These are phyloP conservation scores for Catostylus mosaicus DNA, from an alignment of 30 jellyfish, hydroid and myxozoan genomes.

Conservation along the genomic window DNA sequence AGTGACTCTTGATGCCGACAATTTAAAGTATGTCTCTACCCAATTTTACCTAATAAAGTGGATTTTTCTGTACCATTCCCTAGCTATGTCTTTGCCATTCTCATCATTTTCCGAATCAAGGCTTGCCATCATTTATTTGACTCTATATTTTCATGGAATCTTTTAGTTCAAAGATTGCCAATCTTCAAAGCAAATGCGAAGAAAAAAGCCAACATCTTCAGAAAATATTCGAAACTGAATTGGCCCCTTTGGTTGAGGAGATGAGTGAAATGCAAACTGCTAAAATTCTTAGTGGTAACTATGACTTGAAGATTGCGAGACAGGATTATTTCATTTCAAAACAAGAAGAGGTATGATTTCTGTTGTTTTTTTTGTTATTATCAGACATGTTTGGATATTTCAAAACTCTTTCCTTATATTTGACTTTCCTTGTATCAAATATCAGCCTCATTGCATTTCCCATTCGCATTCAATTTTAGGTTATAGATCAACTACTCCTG, in stretches of 20 bases:
- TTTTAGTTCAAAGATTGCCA: constrained; percentile 18
- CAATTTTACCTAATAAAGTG: too few species aligned
- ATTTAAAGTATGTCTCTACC: constrained; percentile 13
- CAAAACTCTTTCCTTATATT: too few species aligned
- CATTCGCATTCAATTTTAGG: constrained; percentile 61
- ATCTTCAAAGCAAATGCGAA: constrained; percentile 51
- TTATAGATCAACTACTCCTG: constrained; percentile 78
- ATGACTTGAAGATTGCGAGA: constrained; percentile 87
- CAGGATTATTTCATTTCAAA: constrained; percentile 90
- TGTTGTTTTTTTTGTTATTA: too few species aligned
- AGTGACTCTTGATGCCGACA: constrained; percentile 14
- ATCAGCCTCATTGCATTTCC: neutral
- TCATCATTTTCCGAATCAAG: too few species aligned
- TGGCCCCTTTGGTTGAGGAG: constrained; percentile 71
- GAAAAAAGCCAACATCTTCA: constrained; percentile 48
- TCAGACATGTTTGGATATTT: too few species aligned
- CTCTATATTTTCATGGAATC: too few species aligned
- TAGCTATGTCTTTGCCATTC: too few species aligned
- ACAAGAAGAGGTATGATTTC: constrained; percentile 75
- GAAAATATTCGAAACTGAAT: constrained; percentile 40
- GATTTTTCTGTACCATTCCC: too few species aligned
- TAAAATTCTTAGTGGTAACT: constrained; percentile 82
- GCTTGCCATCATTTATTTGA: too few species aligned
- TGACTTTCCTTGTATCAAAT: too few species aligned
- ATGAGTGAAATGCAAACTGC: constrained; percentile 78